Evolutionary conservation across 2,888 invertebrate species (phyloP), one percentile per base, ranked within the genome.

Genomic region (Schizotus pectinicornis): DNA sequence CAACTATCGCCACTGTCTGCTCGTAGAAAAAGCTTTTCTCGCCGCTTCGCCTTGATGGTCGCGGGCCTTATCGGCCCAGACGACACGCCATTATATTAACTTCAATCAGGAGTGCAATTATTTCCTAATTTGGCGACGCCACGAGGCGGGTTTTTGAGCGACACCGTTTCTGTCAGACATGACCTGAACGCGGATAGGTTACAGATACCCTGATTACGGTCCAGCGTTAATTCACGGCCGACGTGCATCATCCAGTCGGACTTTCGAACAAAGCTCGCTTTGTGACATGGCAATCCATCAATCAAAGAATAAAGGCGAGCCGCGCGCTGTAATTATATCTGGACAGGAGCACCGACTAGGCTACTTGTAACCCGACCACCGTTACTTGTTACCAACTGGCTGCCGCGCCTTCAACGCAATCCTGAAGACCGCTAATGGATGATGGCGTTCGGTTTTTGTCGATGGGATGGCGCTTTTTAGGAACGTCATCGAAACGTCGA

Each of bases 271-370:
- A 69, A 70, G 68, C 55, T 65, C 56, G 65, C 64, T 67, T 66
- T 70, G 69, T 72, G 71, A 74, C 74, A 72, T 59, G 69, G 70
- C 72, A 70, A 71, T 73, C 70, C 72, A 74, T 74, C 74, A 74
- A 74, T 74, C 74, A 74, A 72, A 64, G 70, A 58, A 69, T 67
- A 71, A 73, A 72, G 69, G 60, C 65, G 49, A 68, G 67, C 72
- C 72, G 72, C 68, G 39, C 63, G 60, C 49, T 66, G 69, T 71
- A 73, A 73, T 72, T 73, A 74, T 73, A 72, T 67, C 66, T 68
- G 66, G 65, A 64, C 69, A 70, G 58, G 62, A 60, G 64, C 62
- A 59, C 48, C 52, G 48, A 47, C 51, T 37, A 45, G 55, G 67
- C 68, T 67, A 69, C 67, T 68, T 65, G 65, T 56, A 51, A 45